A percentile compares a stretch with the other conserved stretches of the same genome.
phyloP scores from a whole-genome alignment of 2,797 vertebrate genomes.

The Molossus molossus region DNA sequence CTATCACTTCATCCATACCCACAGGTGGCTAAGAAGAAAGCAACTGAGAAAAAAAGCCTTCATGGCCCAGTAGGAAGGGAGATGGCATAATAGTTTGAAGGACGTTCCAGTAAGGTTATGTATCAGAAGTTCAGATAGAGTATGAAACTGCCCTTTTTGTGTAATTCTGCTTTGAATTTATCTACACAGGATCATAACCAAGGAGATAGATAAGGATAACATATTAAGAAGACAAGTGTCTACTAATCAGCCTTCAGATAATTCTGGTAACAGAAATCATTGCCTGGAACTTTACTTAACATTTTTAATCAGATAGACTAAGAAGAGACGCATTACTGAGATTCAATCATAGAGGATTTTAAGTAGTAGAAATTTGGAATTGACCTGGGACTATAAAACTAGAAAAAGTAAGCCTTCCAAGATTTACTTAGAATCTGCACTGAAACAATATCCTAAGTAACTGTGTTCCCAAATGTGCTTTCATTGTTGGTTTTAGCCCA shows the following conservation, averaged over 20 bases:
- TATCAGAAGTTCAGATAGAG: neutral
- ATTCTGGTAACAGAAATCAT: constrained; percentile 23
- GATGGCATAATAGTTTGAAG: neutral
- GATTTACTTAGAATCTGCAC: constrained; percentile 9
- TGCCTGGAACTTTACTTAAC: constrained; percentile 38
- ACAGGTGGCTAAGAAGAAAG: neutral
- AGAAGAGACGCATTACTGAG: constrained; percentile 18
- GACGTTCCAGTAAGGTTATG: constrained; percentile 9
- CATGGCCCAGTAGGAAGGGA: neutral
- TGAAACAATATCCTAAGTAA: constrained; percentile 31
- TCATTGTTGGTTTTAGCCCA: constrained; percentile 23
- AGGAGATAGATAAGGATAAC: neutral
- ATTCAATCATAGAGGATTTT: neutral
- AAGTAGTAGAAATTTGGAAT: constrained; percentile 17
- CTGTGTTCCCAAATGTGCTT: neutral
- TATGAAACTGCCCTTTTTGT: neutral
- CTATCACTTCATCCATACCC: neutral
- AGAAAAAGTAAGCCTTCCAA: constrained; percentile 17
- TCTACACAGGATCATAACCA: neutral
- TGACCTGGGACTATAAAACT: neutral
- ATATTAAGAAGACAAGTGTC: neutral
- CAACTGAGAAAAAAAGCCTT: neutral
- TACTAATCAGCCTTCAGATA: neutral
- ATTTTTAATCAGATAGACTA: constrained; percentile 56
- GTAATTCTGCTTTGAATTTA: neutral